Evolutionary conservation across 1,140 invertebrate species (phyloP).

Genomic region (Drosophila bipectinata): DNA sequence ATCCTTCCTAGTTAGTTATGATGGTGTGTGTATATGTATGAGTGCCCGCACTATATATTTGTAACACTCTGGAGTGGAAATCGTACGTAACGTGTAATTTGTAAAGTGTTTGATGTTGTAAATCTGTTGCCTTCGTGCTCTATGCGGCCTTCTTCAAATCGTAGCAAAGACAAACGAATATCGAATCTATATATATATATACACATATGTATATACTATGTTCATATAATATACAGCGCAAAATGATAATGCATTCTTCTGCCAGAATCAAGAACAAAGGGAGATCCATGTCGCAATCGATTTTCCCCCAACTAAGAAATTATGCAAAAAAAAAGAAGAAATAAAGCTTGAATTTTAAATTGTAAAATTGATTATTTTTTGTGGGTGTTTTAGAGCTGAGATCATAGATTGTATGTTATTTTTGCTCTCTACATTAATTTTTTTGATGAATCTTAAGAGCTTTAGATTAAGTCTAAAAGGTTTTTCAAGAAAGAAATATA

Average conservation of each 20-base stretch:
- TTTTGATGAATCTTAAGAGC: too few relatives aligned
- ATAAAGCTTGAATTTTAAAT: conserved; percentile 44
- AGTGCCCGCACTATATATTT: conserved; percentile 14
- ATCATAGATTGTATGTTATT: too few relatives aligned
- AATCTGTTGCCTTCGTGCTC: conserved; percentile 81
- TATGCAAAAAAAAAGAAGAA: neutral
- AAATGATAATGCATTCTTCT: conserved; percentile 44
- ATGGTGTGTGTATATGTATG: conserved; percentile 25
- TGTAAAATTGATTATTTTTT: neutral
- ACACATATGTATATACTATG: conserved; percentile 26
- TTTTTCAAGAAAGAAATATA: too few relatives aligned
- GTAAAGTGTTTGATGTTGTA: conserved; percentile 79
- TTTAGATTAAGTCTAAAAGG: too few relatives aligned
- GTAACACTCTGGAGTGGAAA: neutral
- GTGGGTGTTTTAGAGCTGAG: neutral
- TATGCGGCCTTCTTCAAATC: conserved; percentile 77
- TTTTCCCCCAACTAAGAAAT: neutral
- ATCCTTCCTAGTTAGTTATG: conserved; percentile 32
- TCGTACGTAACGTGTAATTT: conserved; percentile 38
- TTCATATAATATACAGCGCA: conserved; percentile 57
- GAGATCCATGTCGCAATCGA: conserved; percentile 28
- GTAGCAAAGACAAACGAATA: conserved; percentile 60
- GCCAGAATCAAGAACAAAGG: conserved; percentile 18
- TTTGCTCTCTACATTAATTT: too few relatives aligned
- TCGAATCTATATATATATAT: conserved; percentile 52